Conservation (phyloP, 2,113 vertebrate genomes). For the Campylomormyrus numenius region DNA sequence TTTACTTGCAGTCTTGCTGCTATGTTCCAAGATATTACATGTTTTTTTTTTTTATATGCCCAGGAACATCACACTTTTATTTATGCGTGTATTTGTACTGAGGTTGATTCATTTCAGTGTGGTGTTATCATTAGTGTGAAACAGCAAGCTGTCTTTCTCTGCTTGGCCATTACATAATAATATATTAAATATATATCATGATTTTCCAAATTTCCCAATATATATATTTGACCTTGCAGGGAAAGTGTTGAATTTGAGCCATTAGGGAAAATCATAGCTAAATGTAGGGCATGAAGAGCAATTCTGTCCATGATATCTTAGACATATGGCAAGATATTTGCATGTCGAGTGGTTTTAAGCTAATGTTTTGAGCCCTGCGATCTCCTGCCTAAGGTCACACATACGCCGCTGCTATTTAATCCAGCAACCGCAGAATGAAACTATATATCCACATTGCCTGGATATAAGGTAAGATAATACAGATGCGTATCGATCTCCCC, state of each 20-base stretch:
- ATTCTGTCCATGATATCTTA: not conserved
- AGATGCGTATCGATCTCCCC: not conserved
- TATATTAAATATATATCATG: not conserved
- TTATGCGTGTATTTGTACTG: not conserved
- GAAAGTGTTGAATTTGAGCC: not conserved
- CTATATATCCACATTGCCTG: not conserved
- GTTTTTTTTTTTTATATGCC: not conserved
- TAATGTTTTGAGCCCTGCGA: not conserved
- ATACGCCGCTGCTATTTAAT: not conserved
- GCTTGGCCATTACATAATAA: not conserved
- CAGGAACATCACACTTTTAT: slow-evolving; percentile 2
- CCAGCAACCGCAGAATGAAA: not conserved
- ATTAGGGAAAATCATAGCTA: not conserved
- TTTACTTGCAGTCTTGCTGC: not conserved
- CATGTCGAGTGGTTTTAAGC: not conserved
- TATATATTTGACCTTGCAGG: not conserved
- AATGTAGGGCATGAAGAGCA: not conserved
- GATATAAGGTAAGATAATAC: not conserved
- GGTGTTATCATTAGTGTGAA: not conserved
- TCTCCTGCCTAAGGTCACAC: not conserved
- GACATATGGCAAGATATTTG: not conserved
- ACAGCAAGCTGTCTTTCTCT: not conserved
- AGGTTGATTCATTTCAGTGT: not conserved
- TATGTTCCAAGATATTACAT: not conserved
- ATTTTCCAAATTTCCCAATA: not conserved